phyloP scores from a whole-genome alignment of 2,797 vertebrate species.

The Argentina silus region DNA sequence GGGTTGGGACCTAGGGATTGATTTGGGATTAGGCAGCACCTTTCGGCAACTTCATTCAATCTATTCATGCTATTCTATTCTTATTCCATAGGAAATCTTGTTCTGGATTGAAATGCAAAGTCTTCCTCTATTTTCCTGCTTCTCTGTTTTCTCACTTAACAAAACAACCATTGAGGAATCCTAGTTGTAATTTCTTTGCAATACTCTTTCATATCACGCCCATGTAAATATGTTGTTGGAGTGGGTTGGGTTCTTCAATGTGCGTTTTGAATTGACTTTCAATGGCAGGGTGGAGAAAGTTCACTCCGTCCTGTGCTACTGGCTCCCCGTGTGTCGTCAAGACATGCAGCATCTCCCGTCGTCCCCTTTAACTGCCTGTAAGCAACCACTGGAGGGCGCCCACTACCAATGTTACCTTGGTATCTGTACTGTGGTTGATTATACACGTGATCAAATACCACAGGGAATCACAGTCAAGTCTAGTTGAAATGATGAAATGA shows the following conservation, averaged over 20 bases:
- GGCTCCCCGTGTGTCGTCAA: not conserved
- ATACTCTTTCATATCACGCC: too few species aligned
- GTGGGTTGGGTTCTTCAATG: conserved; percentile 15
- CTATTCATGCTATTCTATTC: too few species aligned
- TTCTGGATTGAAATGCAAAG: too few species aligned
- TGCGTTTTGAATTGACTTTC: conserved; percentile 1
- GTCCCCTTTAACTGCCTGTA: not conserved
- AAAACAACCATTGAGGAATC: too few species aligned
- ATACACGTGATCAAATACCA: not conserved
- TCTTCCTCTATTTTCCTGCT: too few species aligned
- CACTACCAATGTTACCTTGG: conserved; percentile 3
- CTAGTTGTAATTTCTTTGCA: too few species aligned
- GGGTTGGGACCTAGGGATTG: too few species aligned
- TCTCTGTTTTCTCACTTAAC: too few species aligned
- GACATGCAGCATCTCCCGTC: not conserved
- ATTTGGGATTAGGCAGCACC: too few species aligned
- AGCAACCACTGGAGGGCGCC: conserved; percentile 30
- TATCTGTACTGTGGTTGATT: not conserved
- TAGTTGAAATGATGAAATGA: not conserved
- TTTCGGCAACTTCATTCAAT: too few species aligned
- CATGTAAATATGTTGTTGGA: not conserved
- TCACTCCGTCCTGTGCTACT: not conserved
- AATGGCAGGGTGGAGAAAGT: not conserved
- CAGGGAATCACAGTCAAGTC: not conserved
- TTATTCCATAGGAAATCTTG: too few species aligned